Evolutionary conservation across 2,888 invertebrate species (phyloP).

Genomic region (Saturnia japonica): DNA sequence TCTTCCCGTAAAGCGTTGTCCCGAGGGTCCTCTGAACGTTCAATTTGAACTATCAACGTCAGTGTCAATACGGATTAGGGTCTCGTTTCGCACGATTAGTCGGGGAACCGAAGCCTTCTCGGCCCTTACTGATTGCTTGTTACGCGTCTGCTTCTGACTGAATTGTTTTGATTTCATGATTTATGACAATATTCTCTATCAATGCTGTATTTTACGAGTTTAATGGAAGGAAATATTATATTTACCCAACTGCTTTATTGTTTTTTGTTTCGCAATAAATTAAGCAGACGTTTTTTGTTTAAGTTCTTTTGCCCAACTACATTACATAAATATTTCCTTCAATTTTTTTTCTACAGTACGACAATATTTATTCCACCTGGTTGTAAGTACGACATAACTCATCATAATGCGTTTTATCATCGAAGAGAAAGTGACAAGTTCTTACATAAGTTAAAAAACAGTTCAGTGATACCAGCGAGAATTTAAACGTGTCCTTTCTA

Average conservation of each 20-base stretch:
- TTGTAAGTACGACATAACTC: no score
- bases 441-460: no score
- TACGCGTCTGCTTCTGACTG: conserved; percentile 16
- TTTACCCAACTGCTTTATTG: not conserved
- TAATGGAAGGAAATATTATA: not conserved
- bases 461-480: no score
- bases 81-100: conserved; percentile 51
- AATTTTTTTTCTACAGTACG: no score
- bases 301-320: not conserved
- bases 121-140: conserved; percentile 31
- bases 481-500: no score
- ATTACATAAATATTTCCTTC: not conserved
- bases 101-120: conserved; percentile 20
- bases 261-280: not conserved
- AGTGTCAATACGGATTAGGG: conserved; percentile 51
- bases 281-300: not conserved
- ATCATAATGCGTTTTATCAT: no score
- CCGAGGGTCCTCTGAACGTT: conserved; percentile 10
- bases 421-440: no score
- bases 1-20: conserved; percentile 20
- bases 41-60: conserved; percentile 41
- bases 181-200: not conserved
- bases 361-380: no score
- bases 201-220: not conserved
- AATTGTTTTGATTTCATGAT: not conserved